Base-by-base conservation (phyloP, 1,140 invertebrate genomes). In the Globodera rostochiensis region DNA sequence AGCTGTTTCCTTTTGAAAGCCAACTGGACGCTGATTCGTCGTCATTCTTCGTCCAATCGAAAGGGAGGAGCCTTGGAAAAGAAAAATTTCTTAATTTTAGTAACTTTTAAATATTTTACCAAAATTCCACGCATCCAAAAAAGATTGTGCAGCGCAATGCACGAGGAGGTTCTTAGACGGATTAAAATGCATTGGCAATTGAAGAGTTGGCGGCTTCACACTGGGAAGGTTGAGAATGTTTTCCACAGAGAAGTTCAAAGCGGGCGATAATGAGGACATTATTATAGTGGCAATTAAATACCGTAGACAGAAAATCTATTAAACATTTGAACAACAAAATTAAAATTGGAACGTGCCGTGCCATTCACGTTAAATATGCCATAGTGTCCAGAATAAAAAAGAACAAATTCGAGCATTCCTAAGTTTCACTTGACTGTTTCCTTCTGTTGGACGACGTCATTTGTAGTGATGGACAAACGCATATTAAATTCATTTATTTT, bases 181-280 rank as follows among this genome's bases (percentile, higher is more conserved):
- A 64, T 6, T 11, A 64, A 64, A 47, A 15, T 45, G 25, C 36
- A 71, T 71, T 15, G 7, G 69, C 25, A 19, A 25, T n/a, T 13
- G 46, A 5, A 71, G n/a, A 15, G 69, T 6, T 19, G 69, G 69
- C 6, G 64, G 46, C 66, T 78, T 71, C 11, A 36, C 7, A 25
- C 78, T 49, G 49, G 69, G 71, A 36, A 71, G 78, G 78, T 13
- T 74, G 64, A 71, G 70, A 79, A 47, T 79, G 71, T 76, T 76
- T 50, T 71, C 77, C 74, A 53, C 71, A n/a, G 49, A 74, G 49
- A 49, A 76, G 49, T 76, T 76, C 50, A 46, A 60, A 45, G 53
- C n/a, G 11, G 46, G 74, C 78, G 36, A 53, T 74, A 64, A 64
- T 19, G 57, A 64, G 15, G 57, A 64, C 57, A 64, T 64, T 64